These are phyloP conservation scores for Drosophila carrolli DNA, from an alignment of 1,140 invertebrate species.

Conservation along the genomic window DNA sequence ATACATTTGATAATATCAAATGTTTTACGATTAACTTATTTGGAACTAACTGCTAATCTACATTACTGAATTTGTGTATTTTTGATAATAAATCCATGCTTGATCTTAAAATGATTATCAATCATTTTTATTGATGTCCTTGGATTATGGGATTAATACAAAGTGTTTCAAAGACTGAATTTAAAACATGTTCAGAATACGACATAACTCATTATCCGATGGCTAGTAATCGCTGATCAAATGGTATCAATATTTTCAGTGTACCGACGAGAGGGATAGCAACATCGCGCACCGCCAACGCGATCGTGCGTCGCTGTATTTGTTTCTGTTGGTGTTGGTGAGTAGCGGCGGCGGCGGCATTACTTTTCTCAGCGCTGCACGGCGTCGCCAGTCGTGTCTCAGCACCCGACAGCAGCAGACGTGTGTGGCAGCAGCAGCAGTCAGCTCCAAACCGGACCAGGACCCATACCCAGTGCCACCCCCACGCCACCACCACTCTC, in stretches of 20 bases:
- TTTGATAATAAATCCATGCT: too few species aligned
- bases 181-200: too few species aligned
- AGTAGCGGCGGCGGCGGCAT: conserved; percentile 34
- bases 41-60: too few species aligned
- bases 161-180: too few species aligned
- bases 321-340: conserved; percentile 12
- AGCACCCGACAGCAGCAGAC: conserved; percentile 68
- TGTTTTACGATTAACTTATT: too few species aligned
- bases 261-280: not conserved
- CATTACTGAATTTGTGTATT: too few species aligned
- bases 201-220: too few species aligned
- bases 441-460: not conserved
- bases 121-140: too few species aligned
- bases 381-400: conserved; percentile 69
- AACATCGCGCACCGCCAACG: conserved; percentile 20
- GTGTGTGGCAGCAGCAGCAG: conserved; percentile 38
- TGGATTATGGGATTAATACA: too few species aligned
- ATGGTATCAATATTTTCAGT: not conserved
- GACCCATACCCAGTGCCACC: not conserved
- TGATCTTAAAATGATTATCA: too few species aligned
- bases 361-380: conserved; percentile 36
- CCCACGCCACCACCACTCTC: not conserved
- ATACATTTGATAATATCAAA: too few species aligned
- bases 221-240: not conserved
- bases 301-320: conserved; percentile 15